phyloP scores from a whole-genome alignment of 2,888 invertebrate species.

The Barypeithes pellucidus region DNA sequence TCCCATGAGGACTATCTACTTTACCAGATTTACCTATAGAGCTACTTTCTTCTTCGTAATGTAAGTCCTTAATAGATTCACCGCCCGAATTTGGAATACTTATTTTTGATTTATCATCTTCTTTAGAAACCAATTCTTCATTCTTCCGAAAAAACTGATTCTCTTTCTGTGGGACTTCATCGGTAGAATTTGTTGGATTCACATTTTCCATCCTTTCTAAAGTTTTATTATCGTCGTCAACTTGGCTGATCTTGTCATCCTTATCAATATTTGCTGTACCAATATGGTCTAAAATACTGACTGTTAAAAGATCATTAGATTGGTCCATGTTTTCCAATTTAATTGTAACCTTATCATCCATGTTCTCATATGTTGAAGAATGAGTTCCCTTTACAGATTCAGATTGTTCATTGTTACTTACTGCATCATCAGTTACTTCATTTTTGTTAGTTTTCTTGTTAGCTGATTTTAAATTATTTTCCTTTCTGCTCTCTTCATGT shows the following conservation, averaged over 20 bases:
- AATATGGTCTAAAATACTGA: conserved; percentile 21
- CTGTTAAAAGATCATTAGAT: conserved; percentile 41
- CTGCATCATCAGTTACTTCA: background rate
- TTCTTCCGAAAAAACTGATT: conserved; percentile 43
- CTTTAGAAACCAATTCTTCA: conserved; percentile 41
- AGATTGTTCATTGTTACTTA: background rate
- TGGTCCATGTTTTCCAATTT: conserved; percentile 29
- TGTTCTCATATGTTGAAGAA: background rate
- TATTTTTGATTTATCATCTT: conserved; percentile 31
- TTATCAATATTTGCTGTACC: background rate
- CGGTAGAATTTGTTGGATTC: background rate
- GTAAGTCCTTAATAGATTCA: background rate
- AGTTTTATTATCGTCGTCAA: background rate
- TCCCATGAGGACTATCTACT: background rate
- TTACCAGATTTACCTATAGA: background rate
- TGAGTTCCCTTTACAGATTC: background rate
- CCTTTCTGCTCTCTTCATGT: background rate
- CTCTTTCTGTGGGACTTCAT: background rate
- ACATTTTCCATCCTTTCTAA: background rate
- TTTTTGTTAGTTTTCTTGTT: background rate
- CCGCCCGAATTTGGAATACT: background rate
- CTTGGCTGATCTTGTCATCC: background rate
- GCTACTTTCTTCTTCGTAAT: background rate
- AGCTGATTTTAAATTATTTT: background rate
- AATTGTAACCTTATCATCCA: conserved; percentile 22